Base-by-base conservation (phyloP, 2,888 invertebrate genomes). In the Himalopsyche tibetana region DNA sequence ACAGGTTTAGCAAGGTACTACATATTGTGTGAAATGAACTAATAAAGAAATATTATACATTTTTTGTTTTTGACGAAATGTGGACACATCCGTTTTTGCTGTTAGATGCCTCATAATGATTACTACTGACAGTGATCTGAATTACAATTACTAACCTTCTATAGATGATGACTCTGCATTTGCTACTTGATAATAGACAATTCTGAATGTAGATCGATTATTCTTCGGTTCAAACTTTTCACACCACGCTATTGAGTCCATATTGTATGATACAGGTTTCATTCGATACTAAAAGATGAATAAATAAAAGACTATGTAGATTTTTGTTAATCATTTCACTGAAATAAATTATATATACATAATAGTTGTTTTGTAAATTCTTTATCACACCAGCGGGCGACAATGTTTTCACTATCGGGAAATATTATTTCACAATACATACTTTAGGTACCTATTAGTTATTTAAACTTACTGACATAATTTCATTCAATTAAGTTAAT, bases 171-270 rank as follows among this genome's bases (percentile, higher is more conserved):
- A 63, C n/a, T 87, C 87, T 19, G 11, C 19, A 8, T 28, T 63
- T 28, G 63, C 63, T 28, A 19, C 63, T 63, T 19, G 63, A 19
- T 63, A 95, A 91, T 95, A 97, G 80, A 96, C 95, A 90, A 98
- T 93, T 85, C 97, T 94, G 90, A 98, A 96, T 82, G 94, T 94
- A 5, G 96, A 95, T 90, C 96, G 96, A 80, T 94, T 94, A 38
- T 95, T 95, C 90, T 95, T 96, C n/a, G 94, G 94, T 90, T 97
- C 97, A 19, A 95, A 93, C 87, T 97, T 92, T 91, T 98, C 97
- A 91, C 98, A 98, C 93, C 96, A 96, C 0, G 97, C 98, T 86
- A 98, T 95, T 38, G 95, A 94, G 90, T 98, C 98, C 90, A 98
- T 97, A 89, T 96, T 96, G 91, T 97, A 96, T 88, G 96, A 96